Evolutionary conservation across 1,140 invertebrate species (phyloP).

Genomic region (Drosophila littoralis): DNA sequence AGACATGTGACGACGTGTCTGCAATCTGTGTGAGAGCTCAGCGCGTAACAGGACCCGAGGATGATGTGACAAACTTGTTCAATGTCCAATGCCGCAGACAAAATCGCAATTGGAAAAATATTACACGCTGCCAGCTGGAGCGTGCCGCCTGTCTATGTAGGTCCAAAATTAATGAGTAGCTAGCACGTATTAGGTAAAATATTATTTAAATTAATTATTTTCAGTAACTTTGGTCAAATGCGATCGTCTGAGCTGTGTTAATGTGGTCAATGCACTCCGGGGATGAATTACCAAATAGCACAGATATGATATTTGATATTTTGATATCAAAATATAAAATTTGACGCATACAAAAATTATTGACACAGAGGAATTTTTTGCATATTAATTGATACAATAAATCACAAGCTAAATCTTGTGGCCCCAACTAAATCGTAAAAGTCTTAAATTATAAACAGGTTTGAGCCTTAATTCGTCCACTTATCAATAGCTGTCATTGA

Average conservation of each 20-base stretch:
- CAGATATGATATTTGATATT: no score
- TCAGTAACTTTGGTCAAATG: slow-evolving; percentile 25
- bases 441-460: neutral
- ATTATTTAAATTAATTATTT: neutral
- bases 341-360: no score
- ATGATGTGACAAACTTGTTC: slow-evolving; percentile 34
- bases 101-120: slow-evolving; percentile 21
- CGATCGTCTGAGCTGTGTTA: slow-evolving; percentile 29
- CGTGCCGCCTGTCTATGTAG: slow-evolving; percentile 47
- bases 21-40: slow-evolving; percentile 23
- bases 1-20: slow-evolving; percentile 20
- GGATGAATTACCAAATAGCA: slow-evolving; percentile 2
- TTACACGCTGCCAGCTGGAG: slow-evolving; percentile 52
- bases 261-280: slow-evolving; percentile 16
- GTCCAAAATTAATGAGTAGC: neutral
- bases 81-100: slow-evolving; percentile 29
- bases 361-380: no score
- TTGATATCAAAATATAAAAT: no score
- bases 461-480: neutral
- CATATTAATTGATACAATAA: neutral
- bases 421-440: neutral
- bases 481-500: neutral
- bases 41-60: slow-evolving; percentile 16
- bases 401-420: neutral
- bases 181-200: neutral